Percentiles rank a stretch among this genome's conserved stretches.
Evolutionary conservation across 1,140 invertebrate genomes (phyloP).

Genomic region (Ericerus pela): DNA sequence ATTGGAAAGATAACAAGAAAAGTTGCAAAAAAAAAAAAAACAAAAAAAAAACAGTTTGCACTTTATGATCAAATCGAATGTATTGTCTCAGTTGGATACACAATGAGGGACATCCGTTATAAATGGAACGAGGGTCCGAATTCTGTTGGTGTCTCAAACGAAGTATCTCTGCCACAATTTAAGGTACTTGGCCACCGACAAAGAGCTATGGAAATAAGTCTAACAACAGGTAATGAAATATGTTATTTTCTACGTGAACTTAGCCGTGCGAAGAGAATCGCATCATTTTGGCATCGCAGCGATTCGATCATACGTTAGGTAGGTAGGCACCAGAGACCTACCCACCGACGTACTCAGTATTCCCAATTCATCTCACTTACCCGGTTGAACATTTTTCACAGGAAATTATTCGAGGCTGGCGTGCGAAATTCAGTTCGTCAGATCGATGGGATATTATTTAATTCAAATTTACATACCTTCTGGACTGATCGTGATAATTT

Average conservation of each 20-base stretch:
- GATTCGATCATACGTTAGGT: too few species aligned
- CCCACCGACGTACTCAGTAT: too few species aligned
- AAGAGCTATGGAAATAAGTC: slow-evolving; percentile 77
- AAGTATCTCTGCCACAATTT: slow-evolving; percentile 88
- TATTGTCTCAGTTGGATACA: slow-evolving; percentile 67
- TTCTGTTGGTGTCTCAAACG: slow-evolving; percentile 79
- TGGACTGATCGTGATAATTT: slow-evolving; percentile 96
- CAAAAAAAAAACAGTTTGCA: too few species aligned
- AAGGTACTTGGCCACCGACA: slow-evolving; percentile 79
- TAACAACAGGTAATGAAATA: slow-evolving; percentile 62
- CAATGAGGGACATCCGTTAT: slow-evolving; percentile 91
- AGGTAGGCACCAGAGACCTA: too few species aligned
- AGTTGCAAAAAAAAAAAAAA: too few species aligned
- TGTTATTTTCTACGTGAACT: too few species aligned
- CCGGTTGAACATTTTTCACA: too few species aligned
- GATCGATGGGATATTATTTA: slow-evolving; percentile 97
- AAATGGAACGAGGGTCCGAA: slow-evolving; percentile 85
- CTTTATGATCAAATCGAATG: background rate
- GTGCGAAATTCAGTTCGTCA: slow-evolving; percentile 93
- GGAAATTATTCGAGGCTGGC: slow-evolving; percentile 96
- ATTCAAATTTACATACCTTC: slow-evolving; percentile 99
- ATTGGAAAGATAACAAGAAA: too few species aligned
- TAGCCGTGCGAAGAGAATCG: too few species aligned
- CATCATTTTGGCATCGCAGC: too few species aligned
- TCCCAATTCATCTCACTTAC: too few species aligned